Evolutionary conservation across 2,797 vertebrate genomes (phyloP).

Genomic region (Enteromius fasciolatus): DNA sequence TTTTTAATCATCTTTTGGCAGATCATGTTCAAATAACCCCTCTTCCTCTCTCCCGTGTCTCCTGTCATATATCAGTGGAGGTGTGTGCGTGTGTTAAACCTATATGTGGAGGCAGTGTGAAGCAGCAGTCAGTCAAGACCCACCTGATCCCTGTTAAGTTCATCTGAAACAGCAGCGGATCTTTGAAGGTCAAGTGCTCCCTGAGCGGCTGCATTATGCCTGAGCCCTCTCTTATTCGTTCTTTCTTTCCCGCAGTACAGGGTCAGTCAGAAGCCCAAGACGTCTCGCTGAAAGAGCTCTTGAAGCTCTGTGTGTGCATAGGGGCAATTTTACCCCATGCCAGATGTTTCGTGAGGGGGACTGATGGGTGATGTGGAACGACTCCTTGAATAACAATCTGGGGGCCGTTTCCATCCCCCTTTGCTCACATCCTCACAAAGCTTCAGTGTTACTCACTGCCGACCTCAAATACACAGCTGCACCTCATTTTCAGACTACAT

Average conservation of each 20-base stretch:
- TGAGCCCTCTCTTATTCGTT: slow-evolving; percentile 9
- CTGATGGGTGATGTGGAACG: slow-evolving; percentile 30
- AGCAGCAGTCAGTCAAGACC: slow-evolving; percentile 56
- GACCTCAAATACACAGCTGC: slow-evolving; percentile 47
- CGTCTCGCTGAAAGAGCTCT: slow-evolving; percentile 34
- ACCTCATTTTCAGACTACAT: slow-evolving; percentile 51
- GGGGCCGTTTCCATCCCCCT: slow-evolving; percentile 18
- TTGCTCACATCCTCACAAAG: slow-evolving; percentile 38
- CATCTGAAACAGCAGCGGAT: slow-evolving; percentile 65
- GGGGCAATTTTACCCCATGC: slow-evolving; percentile 40
- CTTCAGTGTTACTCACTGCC: slow-evolving; percentile 38
- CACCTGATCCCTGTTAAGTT: slow-evolving; percentile 70
- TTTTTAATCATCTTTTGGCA: slow-evolving; percentile 43
- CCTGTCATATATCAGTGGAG: slow-evolving; percentile 33
- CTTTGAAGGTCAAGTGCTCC: slow-evolving; percentile 76
- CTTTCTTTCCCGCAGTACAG: slow-evolving; percentile 16
- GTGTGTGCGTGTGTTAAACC: slow-evolving; percentile 14
- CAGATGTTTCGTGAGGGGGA: slow-evolving; percentile 47
- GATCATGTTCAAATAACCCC: slow-evolving; percentile 18
- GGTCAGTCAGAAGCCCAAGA: slow-evolving; percentile 35
- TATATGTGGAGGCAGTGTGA: slow-evolving; percentile 8
- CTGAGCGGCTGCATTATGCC: slow-evolving; percentile 53
- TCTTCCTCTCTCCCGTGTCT: slow-evolving; percentile 5
- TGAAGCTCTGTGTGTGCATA: slow-evolving; percentile 32
- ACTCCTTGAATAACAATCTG: slow-evolving; percentile 53